Evolutionary conservation across 2,113 vertebrate species (phyloP).

Genomic region (Heteronetta atricapilla): DNA sequence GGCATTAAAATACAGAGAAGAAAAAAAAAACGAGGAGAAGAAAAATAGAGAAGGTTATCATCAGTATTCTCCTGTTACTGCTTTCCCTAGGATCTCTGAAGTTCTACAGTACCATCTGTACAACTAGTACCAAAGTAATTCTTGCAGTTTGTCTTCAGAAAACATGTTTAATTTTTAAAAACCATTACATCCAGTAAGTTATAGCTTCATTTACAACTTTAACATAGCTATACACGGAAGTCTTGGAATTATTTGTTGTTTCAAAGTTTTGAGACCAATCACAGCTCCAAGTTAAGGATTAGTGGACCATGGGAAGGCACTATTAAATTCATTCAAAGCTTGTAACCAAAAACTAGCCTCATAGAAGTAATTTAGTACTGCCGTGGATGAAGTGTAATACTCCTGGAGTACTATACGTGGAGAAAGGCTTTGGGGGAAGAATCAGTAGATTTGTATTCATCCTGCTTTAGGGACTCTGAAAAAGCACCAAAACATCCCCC

Average conservation of each 20-base stretch:
- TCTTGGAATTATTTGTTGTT: slow-evolving; percentile 1
- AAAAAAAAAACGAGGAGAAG: background rate
- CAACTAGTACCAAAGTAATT: background rate
- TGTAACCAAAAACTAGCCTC: background rate
- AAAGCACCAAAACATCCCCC: background rate
- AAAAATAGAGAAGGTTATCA: background rate
- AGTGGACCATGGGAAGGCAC: background rate
- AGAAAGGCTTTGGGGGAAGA: background rate
- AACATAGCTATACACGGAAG: background rate
- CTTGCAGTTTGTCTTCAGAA: background rate
- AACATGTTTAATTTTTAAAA: background rate
- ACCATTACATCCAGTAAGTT: background rate
- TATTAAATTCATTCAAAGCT: background rate
- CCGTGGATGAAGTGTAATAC: background rate
- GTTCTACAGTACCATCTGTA: background rate
- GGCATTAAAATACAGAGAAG: background rate
- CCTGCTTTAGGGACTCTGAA: background rate
- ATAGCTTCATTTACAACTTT: background rate
- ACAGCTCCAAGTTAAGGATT: background rate
- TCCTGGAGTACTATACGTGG: background rate
- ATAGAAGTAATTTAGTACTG: background rate
- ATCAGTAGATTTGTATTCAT: background rate
- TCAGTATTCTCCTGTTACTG: background rate
- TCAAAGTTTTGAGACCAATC: background rate
- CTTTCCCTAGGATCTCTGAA: background rate